Evolutionary conservation across 2,113 vertebrate genomes (phyloP).

Genomic region (Rostratula benghalensis): DNA sequence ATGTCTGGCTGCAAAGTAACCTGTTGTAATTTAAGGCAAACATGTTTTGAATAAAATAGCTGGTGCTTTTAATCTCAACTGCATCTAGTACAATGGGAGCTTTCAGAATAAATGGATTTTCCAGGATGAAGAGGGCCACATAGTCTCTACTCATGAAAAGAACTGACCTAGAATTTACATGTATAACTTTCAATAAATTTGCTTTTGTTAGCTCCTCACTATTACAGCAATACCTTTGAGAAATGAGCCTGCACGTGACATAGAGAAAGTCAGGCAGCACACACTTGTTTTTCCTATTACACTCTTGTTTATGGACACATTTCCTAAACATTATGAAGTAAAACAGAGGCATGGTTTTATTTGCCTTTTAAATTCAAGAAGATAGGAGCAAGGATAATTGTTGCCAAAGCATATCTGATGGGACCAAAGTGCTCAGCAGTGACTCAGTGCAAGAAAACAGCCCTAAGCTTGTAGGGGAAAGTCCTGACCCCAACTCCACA

Average conservation of each 20-base stretch:
- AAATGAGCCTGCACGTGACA: background rate
- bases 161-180: constrained; percentile 18
- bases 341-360: background rate
- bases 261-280: background rate
- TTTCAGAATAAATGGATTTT: constrained; percentile 66
- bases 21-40: constrained; percentile 75
- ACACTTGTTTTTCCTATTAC: background rate
- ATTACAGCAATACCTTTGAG: background rate
- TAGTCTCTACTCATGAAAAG: constrained; percentile 21
- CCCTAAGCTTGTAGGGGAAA: background rate
- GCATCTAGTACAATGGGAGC: constrained; percentile 57
- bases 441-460: background rate
- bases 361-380: background rate
- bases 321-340: constrained; percentile 15
- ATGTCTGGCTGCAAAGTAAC: constrained; percentile 73
- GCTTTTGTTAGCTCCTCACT: background rate
- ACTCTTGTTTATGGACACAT: background rate
- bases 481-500: background rate
- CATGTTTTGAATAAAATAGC: constrained; percentile 76
- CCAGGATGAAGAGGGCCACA: constrained; percentile 31
- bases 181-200: constrained; percentile 33
- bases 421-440: background rate
- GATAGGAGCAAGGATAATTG: background rate
- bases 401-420: background rate
- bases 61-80: constrained; percentile 65